Evolutionary conservation across 2,113 vertebrate genomes (phyloP).

Genomic region (Chaetorhynchus papuensis): DNA sequence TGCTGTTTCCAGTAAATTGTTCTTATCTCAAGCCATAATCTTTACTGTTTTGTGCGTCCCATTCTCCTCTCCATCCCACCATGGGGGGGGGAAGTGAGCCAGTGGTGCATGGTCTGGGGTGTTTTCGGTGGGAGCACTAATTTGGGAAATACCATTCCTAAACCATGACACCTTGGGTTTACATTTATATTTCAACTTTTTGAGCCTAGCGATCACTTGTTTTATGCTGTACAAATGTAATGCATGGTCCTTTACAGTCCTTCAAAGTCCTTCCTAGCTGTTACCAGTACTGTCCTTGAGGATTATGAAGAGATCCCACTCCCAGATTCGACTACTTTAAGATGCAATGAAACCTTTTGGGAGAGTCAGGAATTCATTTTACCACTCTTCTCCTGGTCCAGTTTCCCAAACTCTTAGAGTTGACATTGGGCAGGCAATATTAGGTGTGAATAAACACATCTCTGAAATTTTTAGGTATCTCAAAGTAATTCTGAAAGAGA

Average conservation of each 20-base stretch:
- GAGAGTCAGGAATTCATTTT: not conserved
- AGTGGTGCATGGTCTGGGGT: not conserved
- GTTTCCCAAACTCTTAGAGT: not conserved
- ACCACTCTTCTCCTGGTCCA: not conserved
- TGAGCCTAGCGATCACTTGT: not conserved
- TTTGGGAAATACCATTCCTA: not conserved
- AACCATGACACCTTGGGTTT: not conserved
- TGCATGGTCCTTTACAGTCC: not conserved
- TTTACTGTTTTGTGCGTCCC: not conserved
- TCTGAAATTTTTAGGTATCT: not conserved
- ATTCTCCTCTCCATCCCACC: not conserved
- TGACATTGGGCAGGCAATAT: not conserved
- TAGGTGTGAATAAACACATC: not conserved
- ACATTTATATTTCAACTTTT: not conserved
- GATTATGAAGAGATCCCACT: not conserved
- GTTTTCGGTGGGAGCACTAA: not conserved
- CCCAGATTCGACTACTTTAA: not conserved
- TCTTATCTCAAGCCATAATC: not conserved
- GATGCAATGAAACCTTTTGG: not conserved
- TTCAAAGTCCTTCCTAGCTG: not conserved
- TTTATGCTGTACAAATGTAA: not conserved
- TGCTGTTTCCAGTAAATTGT: no score
- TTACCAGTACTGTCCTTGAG: not conserved
- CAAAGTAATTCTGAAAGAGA: not conserved
- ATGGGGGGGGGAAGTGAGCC: not conserved